Evolutionary conservation across 2,797 vertebrate genomes (phyloP).

Genomic region (Pseudocheirus occidentalis): DNA sequence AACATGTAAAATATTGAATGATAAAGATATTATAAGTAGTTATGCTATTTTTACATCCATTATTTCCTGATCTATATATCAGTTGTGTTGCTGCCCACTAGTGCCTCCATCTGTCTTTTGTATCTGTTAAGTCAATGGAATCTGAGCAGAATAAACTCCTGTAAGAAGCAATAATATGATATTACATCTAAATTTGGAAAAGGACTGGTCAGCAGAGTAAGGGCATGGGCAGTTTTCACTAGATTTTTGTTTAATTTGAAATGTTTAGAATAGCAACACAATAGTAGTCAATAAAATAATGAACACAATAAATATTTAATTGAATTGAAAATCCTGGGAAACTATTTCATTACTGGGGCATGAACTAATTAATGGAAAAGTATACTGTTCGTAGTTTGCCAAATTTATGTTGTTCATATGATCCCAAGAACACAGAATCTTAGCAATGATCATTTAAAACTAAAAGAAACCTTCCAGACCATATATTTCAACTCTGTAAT

Average conservation of each 20-base stretch:
- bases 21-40: not conserved
- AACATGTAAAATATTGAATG: not conserved
- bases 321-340: not conserved
- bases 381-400: not conserved
- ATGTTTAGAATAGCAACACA: not conserved
- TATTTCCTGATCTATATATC: not conserved
- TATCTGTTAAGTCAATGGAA: not conserved
- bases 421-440: not conserved
- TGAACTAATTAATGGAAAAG: not conserved
- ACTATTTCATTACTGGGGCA: not conserved
- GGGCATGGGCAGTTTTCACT: not conserved
- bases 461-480: not conserved
- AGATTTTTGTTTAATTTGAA: not conserved
- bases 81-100: not conserved
- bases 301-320: not conserved
- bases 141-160: not conserved
- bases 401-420: not conserved
- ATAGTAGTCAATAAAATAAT: not conserved
- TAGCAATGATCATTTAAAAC: not conserved
- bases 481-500: not conserved
- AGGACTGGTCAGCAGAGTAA: not conserved
- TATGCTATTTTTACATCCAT: not conserved
- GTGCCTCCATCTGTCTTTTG: not conserved
- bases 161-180: not conserved
- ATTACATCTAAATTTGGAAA: not conserved